phyloP scores from a whole-genome alignment of 2,797 vertebrate genomes.

The Alauda arvensis region DNA sequence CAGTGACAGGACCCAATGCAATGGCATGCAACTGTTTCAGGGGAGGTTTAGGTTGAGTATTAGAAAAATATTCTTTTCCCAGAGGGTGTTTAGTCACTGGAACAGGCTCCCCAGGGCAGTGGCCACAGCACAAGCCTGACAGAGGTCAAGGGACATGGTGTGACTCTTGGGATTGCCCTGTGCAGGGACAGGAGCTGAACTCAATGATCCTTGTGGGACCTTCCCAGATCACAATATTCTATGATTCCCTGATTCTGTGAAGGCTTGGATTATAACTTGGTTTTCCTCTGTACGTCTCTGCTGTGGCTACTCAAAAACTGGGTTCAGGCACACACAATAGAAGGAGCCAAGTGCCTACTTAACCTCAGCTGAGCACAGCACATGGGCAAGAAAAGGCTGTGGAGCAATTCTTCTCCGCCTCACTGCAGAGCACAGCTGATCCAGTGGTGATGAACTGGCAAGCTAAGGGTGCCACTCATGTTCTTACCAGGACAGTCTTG shows the following conservation, averaged over 20 bases:
- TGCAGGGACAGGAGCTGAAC: background rate
- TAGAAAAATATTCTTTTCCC: background rate
- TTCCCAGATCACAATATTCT: background rate
- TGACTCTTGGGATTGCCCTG: background rate
- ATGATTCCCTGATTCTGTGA: background rate
- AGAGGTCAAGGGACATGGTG: fast-evolving
- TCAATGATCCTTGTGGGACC: background rate
- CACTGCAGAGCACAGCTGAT: background rate
- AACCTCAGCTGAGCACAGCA: background rate
- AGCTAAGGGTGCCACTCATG: background rate
- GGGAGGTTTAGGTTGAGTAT: background rate
- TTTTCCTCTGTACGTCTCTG: background rate
- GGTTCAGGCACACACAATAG: background rate
- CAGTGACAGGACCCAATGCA: fast-evolving
- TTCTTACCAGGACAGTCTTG: background rate
- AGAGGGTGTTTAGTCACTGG: background rate
- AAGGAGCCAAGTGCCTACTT: constrained; percentile 5
- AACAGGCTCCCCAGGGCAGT: background rate
- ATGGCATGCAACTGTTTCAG: background rate
- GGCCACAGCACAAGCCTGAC: background rate
- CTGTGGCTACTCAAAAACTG: background rate
- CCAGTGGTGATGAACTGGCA: background rate
- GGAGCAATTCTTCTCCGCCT: background rate
- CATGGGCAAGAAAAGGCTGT: background rate
- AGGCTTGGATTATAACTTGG: background rate